Conservation (phyloP, 64 coral and sea anemone genomes). For the Acropora yongei region DNA sequence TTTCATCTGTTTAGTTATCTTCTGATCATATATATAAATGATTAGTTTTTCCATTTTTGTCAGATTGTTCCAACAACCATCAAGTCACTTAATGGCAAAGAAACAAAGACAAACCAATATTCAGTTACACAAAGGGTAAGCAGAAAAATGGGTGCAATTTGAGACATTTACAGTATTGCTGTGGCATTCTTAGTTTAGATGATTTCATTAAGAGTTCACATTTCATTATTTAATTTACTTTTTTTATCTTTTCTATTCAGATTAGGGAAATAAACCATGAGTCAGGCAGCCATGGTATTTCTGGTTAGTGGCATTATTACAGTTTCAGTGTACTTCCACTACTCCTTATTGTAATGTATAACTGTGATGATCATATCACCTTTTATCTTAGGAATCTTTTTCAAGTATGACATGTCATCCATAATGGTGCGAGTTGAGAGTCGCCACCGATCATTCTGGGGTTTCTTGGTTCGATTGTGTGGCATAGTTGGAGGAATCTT, state of each 20-base stretch:
- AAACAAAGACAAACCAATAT: constrained; percentile 92
- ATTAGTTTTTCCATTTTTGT: neutral
- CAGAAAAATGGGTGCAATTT: neutral
- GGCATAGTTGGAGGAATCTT: constrained; percentile 97
- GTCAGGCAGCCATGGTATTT: constrained; percentile 91
- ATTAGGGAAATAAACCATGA: constrained; percentile 90
- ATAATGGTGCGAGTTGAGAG: constrained; percentile 91
- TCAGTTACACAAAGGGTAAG: constrained; percentile 96
- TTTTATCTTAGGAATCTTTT: constrained; percentile 79
- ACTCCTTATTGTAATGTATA: no score
- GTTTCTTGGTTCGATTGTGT: constrained; percentile 92
- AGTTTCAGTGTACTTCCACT: no score
- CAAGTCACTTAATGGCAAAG: constrained; percentile 66
- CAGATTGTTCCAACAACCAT: constrained; percentile 92
- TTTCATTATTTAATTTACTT: neutral
- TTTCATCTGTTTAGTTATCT: neutral
- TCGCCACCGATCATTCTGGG: constrained; percentile 76
- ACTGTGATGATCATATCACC: no score
- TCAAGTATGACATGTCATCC: constrained; percentile 96
- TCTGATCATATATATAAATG: no score
- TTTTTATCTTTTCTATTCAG: neutral
- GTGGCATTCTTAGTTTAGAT: no score
- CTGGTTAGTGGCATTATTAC: constrained; percentile 45
- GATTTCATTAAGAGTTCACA: no score
- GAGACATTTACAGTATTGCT: no score